Base-by-base conservation (phyloP, 1,140 invertebrate genomes). In the Lordiphosa stackelbergi region DNA sequence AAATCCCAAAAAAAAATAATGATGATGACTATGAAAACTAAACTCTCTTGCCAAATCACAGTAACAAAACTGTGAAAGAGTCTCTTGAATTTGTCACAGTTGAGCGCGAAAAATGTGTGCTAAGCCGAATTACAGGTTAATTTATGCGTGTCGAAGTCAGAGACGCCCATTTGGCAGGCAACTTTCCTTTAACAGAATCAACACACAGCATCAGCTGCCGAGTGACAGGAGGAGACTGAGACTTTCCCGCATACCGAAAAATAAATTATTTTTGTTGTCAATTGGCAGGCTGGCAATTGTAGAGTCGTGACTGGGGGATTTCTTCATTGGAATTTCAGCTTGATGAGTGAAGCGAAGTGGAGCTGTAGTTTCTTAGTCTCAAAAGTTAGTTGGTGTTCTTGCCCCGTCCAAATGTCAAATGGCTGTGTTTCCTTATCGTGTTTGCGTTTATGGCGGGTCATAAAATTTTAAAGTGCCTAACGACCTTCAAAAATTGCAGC, bases 191-290 rank as follows among this genome's bases (percentile, higher is more conserved):
- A 19, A 42, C 13, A 19, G 6, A 22, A 45, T 57, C 58, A 54
- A 53, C 35, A 28, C 38, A 53, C 5, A 53, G 19, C 36, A 37
- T 49, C 28, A 34, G n/a, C 19, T 11, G 28, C 11, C 28, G 22
- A 31, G 24, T 46, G 43, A 46, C 43, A 46, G 24, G 11, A 46
- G 43, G 13, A 10, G 28, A 4, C n/a, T 3, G n/a, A 31, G 19
- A 46, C 43, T 46, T 46, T 46, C 43, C 43, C 43, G 13, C 43
- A 46, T 46, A 13, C 24, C 35, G 57, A 13, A 43, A 69, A 64
- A 53, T 69, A 40, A 53, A 36, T 7, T 53, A 54, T 47, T 53
- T 43, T 35, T 43, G 28, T 28, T 49, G 22, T 38, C 38, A 35
- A 24, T 62, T 47, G 40, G 41, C 22, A 54, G 54, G 48, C 45